phyloP scores from a whole-genome alignment of 92 coral and sea anemone genomes.

The Parazoanthus swiftii region DNA sequence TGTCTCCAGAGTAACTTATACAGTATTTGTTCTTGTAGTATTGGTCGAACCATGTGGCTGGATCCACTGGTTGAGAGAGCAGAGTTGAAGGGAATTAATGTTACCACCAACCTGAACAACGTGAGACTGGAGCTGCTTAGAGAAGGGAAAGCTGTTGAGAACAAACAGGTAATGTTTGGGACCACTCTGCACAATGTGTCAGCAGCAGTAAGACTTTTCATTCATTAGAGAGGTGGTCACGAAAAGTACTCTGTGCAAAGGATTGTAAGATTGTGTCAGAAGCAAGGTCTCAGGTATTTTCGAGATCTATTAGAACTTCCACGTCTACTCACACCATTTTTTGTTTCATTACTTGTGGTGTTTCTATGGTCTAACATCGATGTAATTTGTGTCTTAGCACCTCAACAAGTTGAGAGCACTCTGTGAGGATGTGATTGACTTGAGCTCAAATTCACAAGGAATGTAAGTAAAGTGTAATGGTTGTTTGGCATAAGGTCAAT shows the following conservation, averaged over 20 bases:
- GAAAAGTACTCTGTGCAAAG: too few species aligned
- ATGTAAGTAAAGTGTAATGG: constrained; percentile 9
- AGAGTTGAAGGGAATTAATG: constrained; percentile 74
- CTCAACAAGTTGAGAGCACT: constrained; percentile 64
- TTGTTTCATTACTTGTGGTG: not conserved
- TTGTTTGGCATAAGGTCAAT: not conserved
- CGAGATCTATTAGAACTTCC: not conserved
- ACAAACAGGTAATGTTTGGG: constrained; percentile 66
- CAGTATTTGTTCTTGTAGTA: constrained; percentile 42
- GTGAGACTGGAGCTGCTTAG: constrained; percentile 82
- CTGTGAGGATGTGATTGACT: constrained; percentile 68
- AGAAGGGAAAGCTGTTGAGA: constrained; percentile 76
- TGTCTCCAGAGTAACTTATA: not conserved
- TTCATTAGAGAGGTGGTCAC: too few species aligned
- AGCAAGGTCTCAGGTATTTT: not conserved
- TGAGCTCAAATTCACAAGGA: constrained; percentile 21
- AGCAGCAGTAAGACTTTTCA: not conserved
- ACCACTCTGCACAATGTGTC: not conserved
- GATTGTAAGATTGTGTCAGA: too few species aligned
- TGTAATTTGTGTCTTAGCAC: constrained; percentile 57
- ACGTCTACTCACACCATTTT: not conserved
- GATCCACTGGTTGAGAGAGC: constrained; percentile 86
- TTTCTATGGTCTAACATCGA: not conserved
- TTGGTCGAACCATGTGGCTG: constrained; percentile 89
- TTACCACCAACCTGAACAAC: constrained; percentile 78